These are phyloP conservation scores for Sesia bembeciformis DNA, from an alignment of 2,888 invertebrate species.

Conservation along the genomic window DNA sequence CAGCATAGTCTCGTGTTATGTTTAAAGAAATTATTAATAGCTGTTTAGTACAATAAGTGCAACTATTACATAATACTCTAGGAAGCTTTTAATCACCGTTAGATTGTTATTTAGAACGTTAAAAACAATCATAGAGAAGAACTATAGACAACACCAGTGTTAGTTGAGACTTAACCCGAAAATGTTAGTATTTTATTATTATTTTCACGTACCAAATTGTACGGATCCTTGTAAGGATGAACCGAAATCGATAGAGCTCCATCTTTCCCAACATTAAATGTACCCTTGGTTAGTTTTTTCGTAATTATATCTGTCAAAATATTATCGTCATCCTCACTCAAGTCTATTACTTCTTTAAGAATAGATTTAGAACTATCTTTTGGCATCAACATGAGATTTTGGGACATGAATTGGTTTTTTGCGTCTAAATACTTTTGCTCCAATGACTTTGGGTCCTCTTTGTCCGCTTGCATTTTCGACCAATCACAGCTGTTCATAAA, in stretches of 20 bases:
- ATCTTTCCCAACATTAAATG: constrained; percentile 55
- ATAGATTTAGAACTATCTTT: constrained; percentile 46
- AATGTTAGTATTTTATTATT: constrained; percentile 3
- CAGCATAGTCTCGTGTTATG: too few species aligned
- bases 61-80: too few species aligned
- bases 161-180: background rate
- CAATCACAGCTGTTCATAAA: constrained; percentile 69
- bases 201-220: constrained; percentile 47
- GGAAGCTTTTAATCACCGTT: too few species aligned
- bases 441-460: constrained; percentile 46
- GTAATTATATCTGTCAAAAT: constrained; percentile 44
- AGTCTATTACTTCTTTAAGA: constrained; percentile 52
- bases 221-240: constrained; percentile 41
- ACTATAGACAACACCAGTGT: background rate
- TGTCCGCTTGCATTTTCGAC: constrained; percentile 46
- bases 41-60: too few species aligned
- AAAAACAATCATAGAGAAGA: too few species aligned
- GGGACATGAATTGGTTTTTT: constrained; percentile 66
- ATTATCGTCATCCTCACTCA: constrained; percentile 53
- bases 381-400: constrained; percentile 59
- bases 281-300: constrained; percentile 50
- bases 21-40: too few species aligned
- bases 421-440: constrained; percentile 64
- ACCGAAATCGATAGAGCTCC: constrained; percentile 62
- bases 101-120: too few species aligned